Conservation (phyloP, 2,797 vertebrate species). For the Synaphobranchus kaupii region DNA sequence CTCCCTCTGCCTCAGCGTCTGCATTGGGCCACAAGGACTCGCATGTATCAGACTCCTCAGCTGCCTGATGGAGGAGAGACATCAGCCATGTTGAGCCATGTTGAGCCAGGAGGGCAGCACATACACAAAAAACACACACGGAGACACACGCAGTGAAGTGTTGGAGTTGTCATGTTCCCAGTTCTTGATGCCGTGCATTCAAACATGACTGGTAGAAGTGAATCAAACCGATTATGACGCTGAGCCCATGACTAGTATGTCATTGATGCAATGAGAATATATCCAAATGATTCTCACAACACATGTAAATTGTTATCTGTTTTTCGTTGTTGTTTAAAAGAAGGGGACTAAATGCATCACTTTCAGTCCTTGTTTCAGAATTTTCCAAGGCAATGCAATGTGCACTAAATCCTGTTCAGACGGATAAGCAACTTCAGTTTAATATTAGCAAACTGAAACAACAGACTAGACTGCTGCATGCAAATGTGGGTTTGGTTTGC, state of each 20-base stretch:
- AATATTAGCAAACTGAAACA: background rate
- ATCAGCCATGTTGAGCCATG: background rate
- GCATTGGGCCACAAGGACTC: slow-evolving; percentile 49
- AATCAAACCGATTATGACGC: background rate
- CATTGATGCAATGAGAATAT: background rate
- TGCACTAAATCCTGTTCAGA: background rate
- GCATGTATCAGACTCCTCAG: slow-evolving; percentile 56
- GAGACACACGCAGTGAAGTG: background rate
- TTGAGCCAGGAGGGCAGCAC: background rate
- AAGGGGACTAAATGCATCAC: background rate
- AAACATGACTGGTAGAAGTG: background rate
- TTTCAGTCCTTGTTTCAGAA: background rate
- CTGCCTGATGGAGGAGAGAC: slow-evolving; percentile 41
- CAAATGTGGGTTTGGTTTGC: background rate
- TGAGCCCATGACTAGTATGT: background rate
- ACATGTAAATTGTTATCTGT: background rate
- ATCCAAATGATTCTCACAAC: background rate
- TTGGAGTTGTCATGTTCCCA: background rate
- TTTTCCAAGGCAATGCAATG: background rate
- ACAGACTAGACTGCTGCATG: background rate
- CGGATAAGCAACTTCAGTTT: background rate
- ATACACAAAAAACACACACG: background rate
- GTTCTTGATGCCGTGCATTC: background rate
- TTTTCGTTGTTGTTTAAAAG: background rate
- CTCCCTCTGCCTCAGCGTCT: slow-evolving; percentile 64